Evolutionary conservation across 2,113 vertebrate species (phyloP).

Genomic region (human): DNA sequence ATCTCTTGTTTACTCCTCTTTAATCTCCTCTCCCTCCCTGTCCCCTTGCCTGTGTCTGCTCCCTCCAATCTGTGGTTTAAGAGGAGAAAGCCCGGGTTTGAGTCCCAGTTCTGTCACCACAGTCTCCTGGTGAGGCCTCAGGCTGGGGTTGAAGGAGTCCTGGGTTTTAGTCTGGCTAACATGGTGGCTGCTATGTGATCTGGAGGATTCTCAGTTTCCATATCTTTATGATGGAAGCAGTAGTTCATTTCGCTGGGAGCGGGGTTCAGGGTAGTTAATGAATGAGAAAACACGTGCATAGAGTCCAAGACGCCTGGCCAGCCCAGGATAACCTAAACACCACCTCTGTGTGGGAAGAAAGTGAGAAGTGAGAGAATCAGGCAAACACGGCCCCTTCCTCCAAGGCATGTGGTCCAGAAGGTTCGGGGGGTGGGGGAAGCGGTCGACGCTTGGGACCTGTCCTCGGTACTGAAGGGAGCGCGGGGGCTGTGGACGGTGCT

Average conservation of each 20-base stretch:
- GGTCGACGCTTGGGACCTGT: fast-evolving
- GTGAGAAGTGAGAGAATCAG: background rate
- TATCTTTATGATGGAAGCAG: background rate
- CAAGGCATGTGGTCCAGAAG: background rate
- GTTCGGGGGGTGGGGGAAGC: too few relatives aligned
- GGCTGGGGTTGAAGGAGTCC: background rate
- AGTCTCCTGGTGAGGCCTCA: background rate
- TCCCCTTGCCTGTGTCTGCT: background rate
- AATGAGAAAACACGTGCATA: background rate
- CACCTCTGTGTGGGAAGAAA: background rate
- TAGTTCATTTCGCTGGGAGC: background rate
- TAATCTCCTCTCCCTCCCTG: background rate
- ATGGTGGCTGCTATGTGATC: background rate
- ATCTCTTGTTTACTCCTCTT: background rate
- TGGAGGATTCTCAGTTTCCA: background rate
- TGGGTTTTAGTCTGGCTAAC: background rate
- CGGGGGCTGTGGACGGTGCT: background rate
- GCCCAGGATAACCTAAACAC: background rate
- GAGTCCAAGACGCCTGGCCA: background rate
- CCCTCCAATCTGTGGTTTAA: background rate
- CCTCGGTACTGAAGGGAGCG: background rate
- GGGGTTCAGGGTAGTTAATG: background rate
- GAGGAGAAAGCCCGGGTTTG: background rate
- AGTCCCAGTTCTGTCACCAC: background rate
- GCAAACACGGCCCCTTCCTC: background rate